These are phyloP conservation scores for Novumbra hubbsi DNA, from an alignment of 2,797 vertebrate species.

Conservation along the genomic window DNA sequence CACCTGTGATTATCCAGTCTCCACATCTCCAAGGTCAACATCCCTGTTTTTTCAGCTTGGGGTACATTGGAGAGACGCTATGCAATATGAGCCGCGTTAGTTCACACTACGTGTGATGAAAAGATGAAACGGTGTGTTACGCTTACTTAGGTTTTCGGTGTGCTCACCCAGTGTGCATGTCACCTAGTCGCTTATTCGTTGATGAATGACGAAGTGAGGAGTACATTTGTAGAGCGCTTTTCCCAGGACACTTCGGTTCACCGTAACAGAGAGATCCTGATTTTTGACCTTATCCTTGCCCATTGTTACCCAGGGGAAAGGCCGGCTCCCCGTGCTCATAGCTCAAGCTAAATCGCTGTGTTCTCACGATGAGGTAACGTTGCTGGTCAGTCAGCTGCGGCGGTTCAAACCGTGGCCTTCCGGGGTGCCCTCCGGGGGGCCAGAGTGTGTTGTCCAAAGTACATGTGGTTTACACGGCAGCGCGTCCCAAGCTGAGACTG, in stretches of 20 bases:
- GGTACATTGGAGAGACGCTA: slow-evolving; percentile 49
- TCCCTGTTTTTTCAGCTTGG: slow-evolving; percentile 61
- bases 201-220: slow-evolving; percentile 40
- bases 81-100: slow-evolving; percentile 32
- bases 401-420: neutral
- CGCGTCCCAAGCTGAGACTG: neutral
- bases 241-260: slow-evolving; percentile 16
- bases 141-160: slow-evolving; percentile 34
- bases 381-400: neutral
- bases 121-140: slow-evolving; percentile 8
- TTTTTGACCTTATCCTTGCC: slow-evolving; percentile 34
- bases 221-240: slow-evolving; percentile 26
- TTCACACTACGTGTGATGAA: slow-evolving; percentile 34
- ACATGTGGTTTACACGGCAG: neutral
- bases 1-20: slow-evolving; percentile 52
- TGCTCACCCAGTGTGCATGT: slow-evolving; percentile 17
- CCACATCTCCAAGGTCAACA: slow-evolving; percentile 58
- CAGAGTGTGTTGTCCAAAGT: neutral
- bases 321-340: slow-evolving; percentile 1
- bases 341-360: neutral
- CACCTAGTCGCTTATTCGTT: slow-evolving; percentile 40
- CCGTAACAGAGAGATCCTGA: slow-evolving; percentile 28
- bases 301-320: slow-evolving; percentile 11
- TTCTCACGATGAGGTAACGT: neutral
- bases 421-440: neutral